Evolutionary conservation across 2,113 vertebrate genomes (phyloP).

Genomic region (Elaphurus davidianus): DNA sequence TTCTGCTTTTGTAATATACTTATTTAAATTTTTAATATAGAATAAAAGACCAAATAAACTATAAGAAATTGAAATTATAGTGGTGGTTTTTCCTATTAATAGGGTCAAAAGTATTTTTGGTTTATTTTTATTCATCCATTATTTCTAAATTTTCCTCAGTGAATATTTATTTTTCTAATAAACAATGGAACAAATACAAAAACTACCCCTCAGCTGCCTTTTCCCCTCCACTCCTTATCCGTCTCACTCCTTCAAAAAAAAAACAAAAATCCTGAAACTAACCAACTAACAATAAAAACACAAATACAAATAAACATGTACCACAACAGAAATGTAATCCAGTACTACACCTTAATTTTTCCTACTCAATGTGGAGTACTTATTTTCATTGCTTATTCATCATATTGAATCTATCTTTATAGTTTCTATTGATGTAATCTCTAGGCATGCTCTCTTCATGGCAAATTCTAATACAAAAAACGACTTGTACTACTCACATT

Average conservation of each 20-base stretch:
- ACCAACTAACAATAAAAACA: neutral
- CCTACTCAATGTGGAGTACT: neutral
- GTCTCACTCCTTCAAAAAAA: neutral
- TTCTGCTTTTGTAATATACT: neutral
- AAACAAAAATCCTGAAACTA: neutral
- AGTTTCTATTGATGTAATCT: neutral
- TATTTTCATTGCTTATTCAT: neutral
- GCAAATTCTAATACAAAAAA: conserved; percentile 10
- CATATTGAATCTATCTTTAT: neutral
- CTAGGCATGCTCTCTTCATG: neutral
- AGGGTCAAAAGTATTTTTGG: neutral
- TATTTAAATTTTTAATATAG: neutral
- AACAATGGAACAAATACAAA: neutral
- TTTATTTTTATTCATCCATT: neutral
- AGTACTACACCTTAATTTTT: neutral
- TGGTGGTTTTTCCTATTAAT: neutral
- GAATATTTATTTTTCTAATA: neutral
- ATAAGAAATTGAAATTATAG: neutral
- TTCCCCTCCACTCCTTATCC: neutral
- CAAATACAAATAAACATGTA: neutral
- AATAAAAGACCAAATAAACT: conserved; percentile 4
- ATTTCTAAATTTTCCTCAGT: conserved; percentile 24
- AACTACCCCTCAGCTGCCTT: neutral
- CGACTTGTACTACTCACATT: neutral
- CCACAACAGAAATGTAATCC: neutral